These are phyloP conservation scores for Lithosia quadra DNA, from an alignment of 2,888 invertebrate genomes.

Conservation along the genomic window DNA sequence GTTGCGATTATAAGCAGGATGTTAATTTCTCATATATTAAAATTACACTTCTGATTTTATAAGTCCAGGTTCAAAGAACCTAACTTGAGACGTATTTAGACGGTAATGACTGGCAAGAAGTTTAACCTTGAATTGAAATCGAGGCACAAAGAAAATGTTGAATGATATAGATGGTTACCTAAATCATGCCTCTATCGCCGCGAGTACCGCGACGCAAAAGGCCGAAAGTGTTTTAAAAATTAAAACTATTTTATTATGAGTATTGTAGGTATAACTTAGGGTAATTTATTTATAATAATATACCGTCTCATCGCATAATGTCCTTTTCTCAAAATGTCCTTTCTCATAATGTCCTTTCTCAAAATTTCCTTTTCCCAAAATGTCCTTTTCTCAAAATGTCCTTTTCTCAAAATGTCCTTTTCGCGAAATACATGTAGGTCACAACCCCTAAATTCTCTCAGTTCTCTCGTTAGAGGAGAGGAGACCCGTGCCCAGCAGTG, in stretches of 20 bases:
- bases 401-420: too few relatives aligned
- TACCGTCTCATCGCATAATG: too few relatives aligned
- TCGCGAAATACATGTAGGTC: too few relatives aligned
- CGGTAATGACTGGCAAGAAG: constrained; percentile 7
- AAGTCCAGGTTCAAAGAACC: constrained; percentile 12
- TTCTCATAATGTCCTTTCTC: too few relatives aligned
- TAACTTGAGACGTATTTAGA: constrained; percentile 1
- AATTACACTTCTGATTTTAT: constrained; percentile 6
- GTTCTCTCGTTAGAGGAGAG: too few relatives aligned
- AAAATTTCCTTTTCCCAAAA: too few relatives aligned
- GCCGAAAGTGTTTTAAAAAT: constrained; percentile 3
- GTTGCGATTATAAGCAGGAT: constrained; percentile 28
- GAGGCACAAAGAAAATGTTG: constrained; percentile 13
- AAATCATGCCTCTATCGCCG: constrained; percentile 2
- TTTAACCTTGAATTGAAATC: constrained; percentile 13
- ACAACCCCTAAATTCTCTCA: too few relatives aligned
- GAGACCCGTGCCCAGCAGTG: too few relatives aligned
- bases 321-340: too few relatives aligned
- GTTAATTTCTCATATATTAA: constrained; percentile 8
- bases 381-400: too few relatives aligned
- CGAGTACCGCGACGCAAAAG: neutral
- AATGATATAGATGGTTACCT: neutral
- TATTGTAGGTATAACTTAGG: too few relatives aligned
- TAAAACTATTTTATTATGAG: neutral
- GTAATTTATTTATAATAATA: too few relatives aligned